Evolutionary conservation across 2,888 invertebrate species (phyloP).

Genomic region (Theretra japonica): DNA sequence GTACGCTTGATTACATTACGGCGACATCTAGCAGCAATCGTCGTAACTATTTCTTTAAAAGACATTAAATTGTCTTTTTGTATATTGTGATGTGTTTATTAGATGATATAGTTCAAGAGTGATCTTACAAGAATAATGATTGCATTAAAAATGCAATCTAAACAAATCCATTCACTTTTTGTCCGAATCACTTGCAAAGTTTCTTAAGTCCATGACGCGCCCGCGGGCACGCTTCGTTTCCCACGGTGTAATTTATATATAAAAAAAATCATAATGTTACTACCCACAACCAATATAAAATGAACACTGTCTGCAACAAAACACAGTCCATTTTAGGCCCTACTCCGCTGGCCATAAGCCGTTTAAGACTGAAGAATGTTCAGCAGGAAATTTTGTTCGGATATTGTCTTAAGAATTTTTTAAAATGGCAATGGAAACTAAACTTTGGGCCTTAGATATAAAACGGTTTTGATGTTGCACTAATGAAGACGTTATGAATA

Average conservation of each 20-base stretch:
- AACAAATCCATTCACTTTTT: conserved; percentile 62
- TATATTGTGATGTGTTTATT: no score
- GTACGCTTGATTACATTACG: no score
- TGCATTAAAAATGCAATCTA: conserved; percentile 43
- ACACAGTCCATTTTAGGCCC: background rate
- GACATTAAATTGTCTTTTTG: no score
- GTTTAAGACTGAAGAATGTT: conserved; percentile 19
- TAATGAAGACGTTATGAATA: conserved; percentile 66
- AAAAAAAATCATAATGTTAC: conserved; percentile 37
- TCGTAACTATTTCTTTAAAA: no score
- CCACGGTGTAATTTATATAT: conserved; percentile 69
- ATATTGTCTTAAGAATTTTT: conserved; percentile 55
- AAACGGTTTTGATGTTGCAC: conserved; percentile 43
- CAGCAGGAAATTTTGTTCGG: conserved; percentile 32
- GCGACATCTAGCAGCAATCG: no score
- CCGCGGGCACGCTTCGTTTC: conserved; percentile 86
- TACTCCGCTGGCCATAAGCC: conserved; percentile 6
- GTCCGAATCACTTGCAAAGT: conserved; percentile 69
- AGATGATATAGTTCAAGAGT: no score
- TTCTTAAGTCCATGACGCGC: conserved; percentile 75
- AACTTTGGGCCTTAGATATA: conserved; percentile 47
- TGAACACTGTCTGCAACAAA: background rate
- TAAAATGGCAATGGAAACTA: conserved; percentile 46
- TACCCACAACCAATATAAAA: conserved; percentile 34
- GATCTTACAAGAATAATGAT: background rate